phyloP scores from a whole-genome alignment of 2,113 vertebrate species.

The Oenanthe melanoleuca region DNA sequence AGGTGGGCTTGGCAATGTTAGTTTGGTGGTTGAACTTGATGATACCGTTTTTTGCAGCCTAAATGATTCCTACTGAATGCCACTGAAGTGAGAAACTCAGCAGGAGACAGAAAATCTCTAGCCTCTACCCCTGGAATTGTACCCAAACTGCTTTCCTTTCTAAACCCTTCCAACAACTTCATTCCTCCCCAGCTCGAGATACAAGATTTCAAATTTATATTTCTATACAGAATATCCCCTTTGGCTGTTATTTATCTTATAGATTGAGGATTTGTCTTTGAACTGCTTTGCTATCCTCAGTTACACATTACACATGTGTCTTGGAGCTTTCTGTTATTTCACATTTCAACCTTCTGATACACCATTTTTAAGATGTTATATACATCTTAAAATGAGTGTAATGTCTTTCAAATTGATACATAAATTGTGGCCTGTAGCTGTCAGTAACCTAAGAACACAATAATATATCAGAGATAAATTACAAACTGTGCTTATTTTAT shows the following conservation, averaged over 20 bases:
- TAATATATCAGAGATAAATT: neutral
- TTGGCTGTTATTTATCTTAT: neutral
- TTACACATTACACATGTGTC: fast-evolving
- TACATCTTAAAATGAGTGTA: neutral
- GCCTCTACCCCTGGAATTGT: neutral
- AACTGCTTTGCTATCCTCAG: neutral
- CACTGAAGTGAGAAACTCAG: neutral
- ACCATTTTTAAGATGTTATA: neutral
- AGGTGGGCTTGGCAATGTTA: neutral
- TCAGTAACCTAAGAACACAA: neutral
- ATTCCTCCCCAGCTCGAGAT: neutral
- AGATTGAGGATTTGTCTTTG: neutral
- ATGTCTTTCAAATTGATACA: neutral
- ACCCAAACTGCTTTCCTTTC: neutral
- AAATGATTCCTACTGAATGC: neutral
- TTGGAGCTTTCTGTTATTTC: neutral
- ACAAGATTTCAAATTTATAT: neutral
- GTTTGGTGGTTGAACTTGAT: neutral
- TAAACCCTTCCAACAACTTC: neutral
- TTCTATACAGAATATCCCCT: neutral
- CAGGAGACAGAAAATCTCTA: neutral
- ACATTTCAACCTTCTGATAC: neutral
- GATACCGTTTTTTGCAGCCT: neutral
- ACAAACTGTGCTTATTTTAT: conserved; percentile 12
- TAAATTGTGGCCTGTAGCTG: neutral